Conservation (phyloP, 2,797 vertebrate species). For the Xenentodon cancila region DNA sequence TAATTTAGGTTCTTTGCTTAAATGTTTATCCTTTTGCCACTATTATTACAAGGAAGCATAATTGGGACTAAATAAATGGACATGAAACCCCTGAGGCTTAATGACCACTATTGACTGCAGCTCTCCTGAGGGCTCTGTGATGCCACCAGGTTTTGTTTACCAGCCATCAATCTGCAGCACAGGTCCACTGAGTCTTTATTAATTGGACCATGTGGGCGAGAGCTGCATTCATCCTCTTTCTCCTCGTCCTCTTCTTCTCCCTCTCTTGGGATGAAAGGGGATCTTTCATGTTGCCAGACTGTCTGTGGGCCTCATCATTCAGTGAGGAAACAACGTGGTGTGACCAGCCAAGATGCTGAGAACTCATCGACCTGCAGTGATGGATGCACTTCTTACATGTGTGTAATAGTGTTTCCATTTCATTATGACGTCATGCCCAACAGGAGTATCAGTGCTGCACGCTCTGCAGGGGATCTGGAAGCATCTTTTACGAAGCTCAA, state of each 20-base stretch:
- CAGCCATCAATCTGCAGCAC: slow-evolving; percentile 21
- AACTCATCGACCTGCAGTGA: slow-evolving; percentile 13
- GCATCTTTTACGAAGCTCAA: neutral
- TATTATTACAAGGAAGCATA: too few relatives aligned
- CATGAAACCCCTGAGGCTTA: neutral
- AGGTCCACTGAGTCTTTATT: slow-evolving; percentile 56
- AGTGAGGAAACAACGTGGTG: slow-evolving; percentile 24
- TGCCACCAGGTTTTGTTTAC: slow-evolving; percentile 24
- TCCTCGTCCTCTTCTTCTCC: slow-evolving; percentile 6
- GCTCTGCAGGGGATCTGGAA: slow-evolving; percentile 1
- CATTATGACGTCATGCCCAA: slow-evolving; percentile 14
- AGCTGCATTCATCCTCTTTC: slow-evolving; percentile 51
- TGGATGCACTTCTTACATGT: slow-evolving; percentile 33
- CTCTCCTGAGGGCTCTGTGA: slow-evolving; percentile 15
- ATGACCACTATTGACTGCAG: slow-evolving; percentile 1
- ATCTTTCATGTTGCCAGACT: slow-evolving; percentile 50
- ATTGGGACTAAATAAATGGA: too few relatives aligned
- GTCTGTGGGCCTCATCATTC: slow-evolving; percentile 14
- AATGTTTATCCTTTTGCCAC: too few relatives aligned
- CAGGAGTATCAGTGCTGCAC: neutral
- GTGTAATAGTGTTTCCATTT: slow-evolving; percentile 20
- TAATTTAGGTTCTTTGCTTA: too few relatives aligned
- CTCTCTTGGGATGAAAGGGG: slow-evolving; percentile 48
- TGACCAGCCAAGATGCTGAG: neutral
- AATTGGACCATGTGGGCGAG: slow-evolving; percentile 52